Evolutionary conservation across 2,888 invertebrate species (phyloP), one percentile per base, ranked within the genome.

Genomic region (Ichneumoninae sp.): DNA sequence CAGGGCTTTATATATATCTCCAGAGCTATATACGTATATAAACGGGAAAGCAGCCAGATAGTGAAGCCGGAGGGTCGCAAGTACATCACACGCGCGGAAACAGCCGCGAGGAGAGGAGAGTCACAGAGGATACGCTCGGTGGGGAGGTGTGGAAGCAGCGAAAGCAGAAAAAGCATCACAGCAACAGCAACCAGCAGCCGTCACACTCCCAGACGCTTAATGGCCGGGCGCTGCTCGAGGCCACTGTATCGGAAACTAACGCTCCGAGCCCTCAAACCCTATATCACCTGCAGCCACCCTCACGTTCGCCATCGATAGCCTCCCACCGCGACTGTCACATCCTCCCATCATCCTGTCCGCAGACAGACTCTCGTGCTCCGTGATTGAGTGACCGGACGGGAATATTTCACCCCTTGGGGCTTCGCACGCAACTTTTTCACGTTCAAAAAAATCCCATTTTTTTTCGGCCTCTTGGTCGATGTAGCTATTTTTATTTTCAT

Each of bases 201-300:
- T 82, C 78, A 79, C 70, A 71, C 70, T 85, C 85, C 82, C 85
- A 85, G 78, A 75, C 85, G 75, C 75, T 82, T 85, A 85, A 85
- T 85, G 85, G 85, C 66, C 78, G 66, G 60, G 74, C 60, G 65
- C 44, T 65, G 57, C 74, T 79, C 78, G 69, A 68, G 33, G 65
- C 57, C 81, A 52, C 63, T 81, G 78, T 84, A 84, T 84, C 84
- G 81, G 84, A 84, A 84, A 84, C 78, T 82, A 75, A 82, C 63
- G 78, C 81, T 65, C 79, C 70, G 81, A 74, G 69, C 63, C 75
- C 47, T 52, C 44, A 44, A 70, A 66, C 73, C 13, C 22, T 22
- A 57, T 60, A 44, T 70, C 76, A 71, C 40, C 70, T 16, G n/a
- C 70, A 60, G 22, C 66, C 16, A 60, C 57, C 78, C 70, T 70